Conservation (phyloP, 2,113 vertebrate species). For the Paratilapia polleni region DNA sequence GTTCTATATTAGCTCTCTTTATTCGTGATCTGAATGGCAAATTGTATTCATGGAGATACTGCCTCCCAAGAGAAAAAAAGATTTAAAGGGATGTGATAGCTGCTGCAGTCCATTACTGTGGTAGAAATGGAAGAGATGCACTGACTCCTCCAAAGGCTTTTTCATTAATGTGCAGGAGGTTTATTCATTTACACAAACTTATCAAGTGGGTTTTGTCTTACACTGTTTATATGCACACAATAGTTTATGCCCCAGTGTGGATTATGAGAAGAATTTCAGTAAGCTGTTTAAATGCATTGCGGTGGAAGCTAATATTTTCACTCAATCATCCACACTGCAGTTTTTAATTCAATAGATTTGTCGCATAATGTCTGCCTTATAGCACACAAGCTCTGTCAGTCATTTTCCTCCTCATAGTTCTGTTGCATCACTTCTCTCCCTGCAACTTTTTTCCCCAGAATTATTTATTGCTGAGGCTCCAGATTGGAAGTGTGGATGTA, state of each 20-base stretch:
- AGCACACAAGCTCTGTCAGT: slow-evolving; percentile 31
- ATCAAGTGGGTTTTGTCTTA: slow-evolving; percentile 50
- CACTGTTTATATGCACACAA: slow-evolving; percentile 26
- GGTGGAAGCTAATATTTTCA: slow-evolving; percentile 40
- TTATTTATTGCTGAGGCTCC: neutral
- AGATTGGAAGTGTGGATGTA: slow-evolving; percentile 29
- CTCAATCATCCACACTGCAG: slow-evolving; percentile 36
- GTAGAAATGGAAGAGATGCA: slow-evolving; percentile 24
- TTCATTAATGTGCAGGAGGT: slow-evolving; percentile 35
- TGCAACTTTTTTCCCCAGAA: slow-evolving; percentile 6
- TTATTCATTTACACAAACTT: slow-evolving; percentile 65
- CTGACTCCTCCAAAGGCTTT: slow-evolving; percentile 31
- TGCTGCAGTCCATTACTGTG: slow-evolving; percentile 47
- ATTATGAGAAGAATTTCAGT: slow-evolving; percentile 26
- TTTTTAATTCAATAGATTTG: slow-evolving; percentile 54
- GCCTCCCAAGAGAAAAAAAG: slow-evolving; percentile 40
- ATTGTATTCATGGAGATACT: slow-evolving; percentile 60
- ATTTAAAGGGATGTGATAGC: slow-evolving; percentile 53
- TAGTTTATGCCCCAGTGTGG: slow-evolving; percentile 8
- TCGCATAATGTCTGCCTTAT: slow-evolving; percentile 45
- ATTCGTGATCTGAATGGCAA: slow-evolving; percentile 58
- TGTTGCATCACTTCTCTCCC: neutral
- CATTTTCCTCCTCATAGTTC: slow-evolving; percentile 5
- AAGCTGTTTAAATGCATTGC: slow-evolving; percentile 47
- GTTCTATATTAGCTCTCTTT: slow-evolving; percentile 53